phyloP scores from a whole-genome alignment of 35 echinoderm and acorn worm genomes.

The Diadema setosum region DNA sequence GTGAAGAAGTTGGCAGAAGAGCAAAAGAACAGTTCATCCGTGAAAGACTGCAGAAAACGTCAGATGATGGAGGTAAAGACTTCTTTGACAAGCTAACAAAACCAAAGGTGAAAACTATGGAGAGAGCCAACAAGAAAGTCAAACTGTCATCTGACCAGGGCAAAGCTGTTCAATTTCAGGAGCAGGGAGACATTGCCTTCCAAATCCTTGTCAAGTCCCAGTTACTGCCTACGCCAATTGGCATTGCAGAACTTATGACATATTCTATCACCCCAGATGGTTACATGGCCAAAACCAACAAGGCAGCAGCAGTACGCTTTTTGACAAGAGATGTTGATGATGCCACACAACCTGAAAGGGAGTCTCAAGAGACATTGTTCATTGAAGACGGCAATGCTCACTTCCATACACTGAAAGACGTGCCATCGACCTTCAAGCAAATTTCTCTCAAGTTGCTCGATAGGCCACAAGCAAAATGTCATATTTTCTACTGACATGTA shows the following conservation, averaged over 20 bases:
- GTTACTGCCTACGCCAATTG: neutral
- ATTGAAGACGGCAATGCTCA: constrained; percentile 51
- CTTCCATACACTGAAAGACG: neutral
- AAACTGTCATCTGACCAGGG: constrained; percentile 28
- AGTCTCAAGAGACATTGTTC: constrained; percentile 5
- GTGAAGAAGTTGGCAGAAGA: neutral
- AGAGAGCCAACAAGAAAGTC: neutral
- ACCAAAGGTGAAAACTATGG: constrained; percentile 36
- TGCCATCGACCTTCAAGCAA: neutral
- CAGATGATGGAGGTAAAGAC: neutral
- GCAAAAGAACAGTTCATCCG: constrained; percentile 16
- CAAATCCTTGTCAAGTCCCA: constrained; percentile 37
- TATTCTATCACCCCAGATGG: constrained; percentile 48
- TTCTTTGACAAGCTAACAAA: constrained; percentile 45
- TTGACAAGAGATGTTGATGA: constrained; percentile 1
- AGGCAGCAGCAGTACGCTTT: constrained; percentile 12
- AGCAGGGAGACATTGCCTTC: constrained; percentile 42
- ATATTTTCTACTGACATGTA: constrained; percentile 45
- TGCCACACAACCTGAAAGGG: neutral
- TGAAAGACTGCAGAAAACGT: neutral
- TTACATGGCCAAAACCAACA: constrained; percentile 36
- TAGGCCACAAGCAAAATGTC: constrained; percentile 2
- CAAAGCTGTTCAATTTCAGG: constrained; percentile 15
- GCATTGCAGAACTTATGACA: constrained; percentile 27
- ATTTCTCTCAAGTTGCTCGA: neutral